phyloP scores from a whole-genome alignment of 2,797 vertebrate species.

The Chelon labrosus region DNA sequence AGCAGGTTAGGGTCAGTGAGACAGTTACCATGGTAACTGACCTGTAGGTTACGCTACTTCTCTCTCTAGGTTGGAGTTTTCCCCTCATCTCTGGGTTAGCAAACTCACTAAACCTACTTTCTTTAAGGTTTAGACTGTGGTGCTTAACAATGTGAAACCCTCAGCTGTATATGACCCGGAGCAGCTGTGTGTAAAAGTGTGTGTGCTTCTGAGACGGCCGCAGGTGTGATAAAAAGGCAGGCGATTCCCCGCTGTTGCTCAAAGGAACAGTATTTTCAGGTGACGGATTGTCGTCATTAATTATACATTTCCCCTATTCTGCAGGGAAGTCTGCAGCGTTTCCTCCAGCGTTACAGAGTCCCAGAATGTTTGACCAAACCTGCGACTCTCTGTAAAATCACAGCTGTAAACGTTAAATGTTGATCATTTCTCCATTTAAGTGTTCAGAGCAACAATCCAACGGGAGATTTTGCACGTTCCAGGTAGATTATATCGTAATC shows the following conservation, averaged over 20 bases:
- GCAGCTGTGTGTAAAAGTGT: slow-evolving; percentile 6
- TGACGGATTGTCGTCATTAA: slow-evolving; percentile 41
- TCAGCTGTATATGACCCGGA: slow-evolving; percentile 1
- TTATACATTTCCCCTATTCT: slow-evolving; percentile 27
- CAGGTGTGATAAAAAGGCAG: slow-evolving; percentile 41
- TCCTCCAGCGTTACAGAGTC: slow-evolving; percentile 27
- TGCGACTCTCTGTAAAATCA: too few relatives aligned
- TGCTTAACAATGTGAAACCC: neutral
- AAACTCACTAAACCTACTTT: too few relatives aligned
- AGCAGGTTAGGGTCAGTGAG: too few relatives aligned
- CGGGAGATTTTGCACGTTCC: neutral
- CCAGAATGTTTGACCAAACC: neutral
- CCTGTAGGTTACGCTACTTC: too few relatives aligned
- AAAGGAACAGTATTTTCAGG: slow-evolving; percentile 30
- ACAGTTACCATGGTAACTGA: too few relatives aligned
- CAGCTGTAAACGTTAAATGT: too few relatives aligned
- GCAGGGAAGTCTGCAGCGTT: slow-evolving; percentile 11
- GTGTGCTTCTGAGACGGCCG: slow-evolving; percentile 3
- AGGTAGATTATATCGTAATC: neutral
- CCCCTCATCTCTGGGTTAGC: too few relatives aligned
- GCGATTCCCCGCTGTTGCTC: slow-evolving; percentile 30
- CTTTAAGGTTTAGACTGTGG: neutral
- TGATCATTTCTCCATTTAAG: too few relatives aligned
- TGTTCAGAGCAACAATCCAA: too few relatives aligned
- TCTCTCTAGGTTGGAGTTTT: too few relatives aligned